Conservation (phyloP, 2,113 vertebrate species). For the Boleophthalmus pectinirostris region DNA sequence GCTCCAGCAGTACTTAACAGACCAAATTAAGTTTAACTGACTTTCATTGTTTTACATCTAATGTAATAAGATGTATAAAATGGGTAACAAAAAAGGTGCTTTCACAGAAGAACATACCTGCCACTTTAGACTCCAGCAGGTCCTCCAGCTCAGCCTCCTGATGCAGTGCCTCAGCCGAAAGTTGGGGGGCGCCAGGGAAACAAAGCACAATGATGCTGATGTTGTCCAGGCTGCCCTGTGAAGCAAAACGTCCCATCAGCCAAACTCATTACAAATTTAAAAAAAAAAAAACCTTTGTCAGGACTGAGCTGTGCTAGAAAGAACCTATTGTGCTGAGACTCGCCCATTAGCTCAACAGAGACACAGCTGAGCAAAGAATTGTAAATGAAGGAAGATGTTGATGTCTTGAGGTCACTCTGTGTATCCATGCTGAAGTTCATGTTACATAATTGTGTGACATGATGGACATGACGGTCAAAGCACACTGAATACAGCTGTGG, state of each 20-base stretch:
- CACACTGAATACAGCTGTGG: constrained; percentile 14
- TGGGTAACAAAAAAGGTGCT: not conserved
- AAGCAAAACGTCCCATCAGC: constrained; percentile 16
- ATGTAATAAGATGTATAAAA: not conserved
- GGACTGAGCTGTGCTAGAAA: constrained; percentile 17
- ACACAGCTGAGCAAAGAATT: constrained; percentile 31
- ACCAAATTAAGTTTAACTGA: not conserved
- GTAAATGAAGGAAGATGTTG: constrained; percentile 38
- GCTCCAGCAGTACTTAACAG: not conserved
- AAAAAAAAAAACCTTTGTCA: constrained; percentile 8
- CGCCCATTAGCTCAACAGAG: constrained; percentile 16
- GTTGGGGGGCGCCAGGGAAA: constrained; percentile 80
- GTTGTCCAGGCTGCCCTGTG: constrained; percentile 85
- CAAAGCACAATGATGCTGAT: constrained; percentile 84
- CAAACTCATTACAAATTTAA: constrained; percentile 24
- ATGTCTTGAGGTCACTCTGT: constrained; percentile 71
- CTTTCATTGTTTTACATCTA: not conserved
- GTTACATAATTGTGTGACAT: constrained; percentile 53
- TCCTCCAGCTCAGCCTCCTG: constrained; percentile 79
- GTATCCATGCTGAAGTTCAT: constrained; percentile 49
- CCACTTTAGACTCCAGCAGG: constrained; percentile 78
- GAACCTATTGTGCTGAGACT: constrained; percentile 19
- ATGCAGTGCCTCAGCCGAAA: constrained; percentile 78
- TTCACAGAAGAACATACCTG: constrained; percentile 58
- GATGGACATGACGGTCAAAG: constrained; percentile 33